Evolutionary conservation across 1,140 invertebrate genomes (phyloP), one percentile per base, ranked within the genome.

Genomic region (Caenorhabditis tropicalis): DNA sequence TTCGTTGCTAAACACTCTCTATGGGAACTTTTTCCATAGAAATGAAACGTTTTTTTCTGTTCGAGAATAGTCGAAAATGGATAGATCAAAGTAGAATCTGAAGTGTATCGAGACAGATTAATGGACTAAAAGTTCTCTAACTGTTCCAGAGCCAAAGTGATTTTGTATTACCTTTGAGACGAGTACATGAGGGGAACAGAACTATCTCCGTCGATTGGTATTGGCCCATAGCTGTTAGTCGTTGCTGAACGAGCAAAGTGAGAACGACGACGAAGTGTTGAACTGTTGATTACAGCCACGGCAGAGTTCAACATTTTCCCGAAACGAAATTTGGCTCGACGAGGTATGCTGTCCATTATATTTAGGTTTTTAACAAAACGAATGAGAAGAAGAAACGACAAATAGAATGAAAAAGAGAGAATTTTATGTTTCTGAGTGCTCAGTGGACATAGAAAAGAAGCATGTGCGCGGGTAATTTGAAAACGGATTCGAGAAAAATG

Each of bases 221-320:
- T 74, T 29, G 65, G 65, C 12, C 65, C 65, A 46, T 74, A 74
- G n/a, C 65, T 74, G 65, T 74, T 74, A 10, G 36, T 74, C 2
- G 65, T 74, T 24, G 65, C 65, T n/a, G 65, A 74, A 27, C 65
- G 33, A 24, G 65, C 65, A 24, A 74, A 74, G 15, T 74, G 65
- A 10, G 65, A 39, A 33, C 65, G 65, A 74, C 65, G 65, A 27
- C 65, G 65, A 74, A 74, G 65, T 2, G 65, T 74, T 7, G 65
- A 36, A 19, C 15, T 12, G 36, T 74, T 74, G 65, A 74, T 24
- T 12, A 74, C 65, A 27, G 65, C 65, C 6, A 46, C 65, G n/a
- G 65, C 65, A 43, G 65, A 74, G n/a, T 74, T 74, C 19, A 74
- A n/a, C 65, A 74, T 74, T 21, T 43, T 74, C 10, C n/a, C 19